Base-by-base conservation (phyloP, 1,140 invertebrate genomes). In the Rhizoglyphus robini region DNA sequence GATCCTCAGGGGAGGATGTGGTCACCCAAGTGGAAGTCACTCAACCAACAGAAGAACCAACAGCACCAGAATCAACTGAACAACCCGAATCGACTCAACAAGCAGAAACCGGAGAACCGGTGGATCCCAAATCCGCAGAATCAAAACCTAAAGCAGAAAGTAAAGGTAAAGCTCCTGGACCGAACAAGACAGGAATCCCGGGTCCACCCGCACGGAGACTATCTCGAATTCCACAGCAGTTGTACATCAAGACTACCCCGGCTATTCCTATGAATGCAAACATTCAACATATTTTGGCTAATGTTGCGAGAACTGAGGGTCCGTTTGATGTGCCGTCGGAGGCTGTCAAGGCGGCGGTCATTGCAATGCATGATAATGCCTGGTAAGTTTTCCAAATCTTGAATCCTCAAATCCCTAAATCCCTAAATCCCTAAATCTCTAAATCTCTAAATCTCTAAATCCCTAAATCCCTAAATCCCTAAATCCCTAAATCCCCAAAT, bases 281-380 rank as follows among this genome's bases (percentile, higher is more conserved):
- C 31, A 69, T 69, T 51, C 34, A 67, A 31, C 49, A 65, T 18
- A 69, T 69, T 29, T 38, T 69, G 11, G 61, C 65, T 23, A 69
- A 69, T 62, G 68, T 69, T 4, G 66, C 60, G 20, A 49, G 63
- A 65, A 67, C 61, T 13, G 68, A 69, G 60, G 68, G 79, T 57
- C 77, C 78, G 18, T 76, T 77, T 65, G 81, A 80, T 4, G 83
- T 84, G 70, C 81, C 83, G 1, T 81, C 83, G 36, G 81, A 81
- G n/a, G 80, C 80, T 4, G 70, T 87, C 1, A 76, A 80, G 8
- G 81, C 83, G 51, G 82, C 82, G 31, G 78, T 87, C 63, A 71
- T 78, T 62, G 82, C 87, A 66, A 73, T 90, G 30, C 83, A 84
- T 69, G 82, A 81, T 30, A 78, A 84, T 69, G 88, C 90, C 69